These are phyloP conservation scores for Brachycybe producta DNA, from an alignment of 2,888 invertebrate genomes.

Conservation along the genomic window DNA sequence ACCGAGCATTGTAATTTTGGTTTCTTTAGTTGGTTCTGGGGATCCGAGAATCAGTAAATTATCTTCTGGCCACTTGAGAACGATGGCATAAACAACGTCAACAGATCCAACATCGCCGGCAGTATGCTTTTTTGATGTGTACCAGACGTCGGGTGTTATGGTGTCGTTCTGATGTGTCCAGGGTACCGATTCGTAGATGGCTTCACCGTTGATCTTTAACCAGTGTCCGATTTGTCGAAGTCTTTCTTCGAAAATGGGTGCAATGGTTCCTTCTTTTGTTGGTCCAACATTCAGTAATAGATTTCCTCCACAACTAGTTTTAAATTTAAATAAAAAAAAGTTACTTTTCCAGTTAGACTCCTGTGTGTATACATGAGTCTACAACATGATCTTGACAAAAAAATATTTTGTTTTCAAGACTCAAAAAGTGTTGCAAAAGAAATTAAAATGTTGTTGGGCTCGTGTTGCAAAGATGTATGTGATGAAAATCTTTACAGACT, in stretches of 20 bases:
- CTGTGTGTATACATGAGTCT: too few species aligned
- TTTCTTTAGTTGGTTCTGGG: slow-evolving; percentile 29
- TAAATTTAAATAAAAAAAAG: background rate
- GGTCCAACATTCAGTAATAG: slow-evolving; percentile 75
- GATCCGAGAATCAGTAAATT: slow-evolving; percentile 42
- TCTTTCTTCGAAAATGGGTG: slow-evolving; percentile 74
- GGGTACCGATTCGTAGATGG: slow-evolving; percentile 62
- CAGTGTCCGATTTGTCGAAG: slow-evolving; percentile 62
- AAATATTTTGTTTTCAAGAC: too few species aligned
- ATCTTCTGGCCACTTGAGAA: slow-evolving; percentile 54
- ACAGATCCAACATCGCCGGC: slow-evolving; percentile 19
- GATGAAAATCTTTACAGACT: too few species aligned
- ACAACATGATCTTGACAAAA: too few species aligned
- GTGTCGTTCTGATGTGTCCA: slow-evolving; percentile 76
- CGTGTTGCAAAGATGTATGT: too few species aligned
- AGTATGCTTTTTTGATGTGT: slow-evolving; percentile 14
- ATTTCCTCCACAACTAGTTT: slow-evolving; percentile 48
- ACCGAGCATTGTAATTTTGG: slow-evolving; percentile 43
- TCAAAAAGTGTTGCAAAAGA: background rate
- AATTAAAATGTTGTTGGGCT: too few species aligned
- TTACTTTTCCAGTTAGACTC: too few species aligned
- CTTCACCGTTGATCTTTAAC: slow-evolving; percentile 72
- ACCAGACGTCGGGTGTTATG: slow-evolving; percentile 58
- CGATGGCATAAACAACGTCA: slow-evolving; percentile 51
- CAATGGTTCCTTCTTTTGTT: slow-evolving; percentile 72